Evolutionary conservation across 2,888 invertebrate species (phyloP), one percentile per base, ranked within the genome.

Genomic region (Arctia plantaginis): DNA sequence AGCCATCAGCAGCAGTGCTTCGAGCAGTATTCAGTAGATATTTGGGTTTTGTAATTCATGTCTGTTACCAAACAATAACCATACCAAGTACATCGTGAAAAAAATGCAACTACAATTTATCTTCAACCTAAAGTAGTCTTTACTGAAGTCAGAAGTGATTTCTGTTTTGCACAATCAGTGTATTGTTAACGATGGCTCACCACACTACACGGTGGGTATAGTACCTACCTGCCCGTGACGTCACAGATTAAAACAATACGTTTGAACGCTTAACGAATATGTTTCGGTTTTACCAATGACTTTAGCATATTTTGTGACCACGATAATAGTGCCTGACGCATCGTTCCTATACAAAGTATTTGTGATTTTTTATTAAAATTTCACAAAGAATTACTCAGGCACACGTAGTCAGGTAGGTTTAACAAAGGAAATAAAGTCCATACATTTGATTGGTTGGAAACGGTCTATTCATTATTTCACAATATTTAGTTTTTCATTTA

Each of bases 261-360:
- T 18, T 39, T 69, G 15, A 35, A 55, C 33, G n/a, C 35, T 35
- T 30, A 18, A 18, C 15, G 8, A 35, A 27, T 35, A n/a, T 33
- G 35, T n/a, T 39, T 55, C n/a, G 69, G 69, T 51, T 35, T 69
- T 55, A 55, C 69, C 55, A 10, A 39, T 35, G 51, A 30, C 69
- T 39, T 35, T 55, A 35, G 18, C 55, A 55, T 55, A n/a, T 55
- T 69, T 39, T 51, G n/a, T 55, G 15, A 69, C 55, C 55, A 35
- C 69, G 39, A 69, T 55, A 55, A 55, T 55, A 27, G 8, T 27
- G 27, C 27, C 51, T 69, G 55, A 69, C 69, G 20, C 55, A 27
- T 69, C 20, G 12, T 30, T 67, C 44, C 30, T 44, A 55, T 0
- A 55, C 55, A 39, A 69, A 35, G 18, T 15, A 10, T 69, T 35